Evolutionary conservation across 2,888 invertebrate species (phyloP), one percentile per base, ranked within the genome.

Genomic region (Epirrhoe tristata): DNA sequence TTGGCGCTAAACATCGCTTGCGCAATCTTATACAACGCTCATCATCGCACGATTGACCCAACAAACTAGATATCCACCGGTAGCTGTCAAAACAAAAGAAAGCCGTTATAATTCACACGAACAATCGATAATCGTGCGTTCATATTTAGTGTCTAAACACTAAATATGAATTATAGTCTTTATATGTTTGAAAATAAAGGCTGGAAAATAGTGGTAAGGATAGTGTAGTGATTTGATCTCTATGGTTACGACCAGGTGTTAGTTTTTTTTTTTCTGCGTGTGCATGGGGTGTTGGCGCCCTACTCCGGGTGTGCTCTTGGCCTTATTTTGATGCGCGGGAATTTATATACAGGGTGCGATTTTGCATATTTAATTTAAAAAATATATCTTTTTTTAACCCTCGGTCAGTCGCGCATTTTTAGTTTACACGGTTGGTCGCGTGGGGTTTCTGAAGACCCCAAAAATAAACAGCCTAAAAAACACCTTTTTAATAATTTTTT

Each of bases 211-310:
- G 24, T 46, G 31, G 14, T 12, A 53, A 51, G 46, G 12, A 14
- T 34, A 53, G 66, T 87, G 84, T 89, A 86, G 88, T 93, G 93
- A 93, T 93, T 93, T 87, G 85, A 90, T 93, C 90, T 81, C 93
- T 88, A 93, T 93, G 91, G 93, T 88, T 85, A 93, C 93, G 70
- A 84, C 93, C 93, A 93, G 93, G 93, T 93, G 93, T 86, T 78
- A 74, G 80, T 79, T 77, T 81, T 87, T 85, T 24, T 84, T 85
- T 80, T 72, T 76, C 77, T 77, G 76, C 73, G 63, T 57, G 73
- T 77, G 81, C 80, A 80, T 76, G 81, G 87, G 86, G 81, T 81
- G 81, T 39, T 76, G 75, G 80, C 84, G 84, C 85, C 87, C 84
- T 77, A 76, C 75, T 72, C 59, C 64, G 51, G 58, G 75, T 73